Percentiles rank a stretch among this genome's conserved stretches.
These are phyloP conservation scores for Trichonephila clavata DNA, from an alignment of 1,140 invertebrate species.

Conservation along the genomic window DNA sequence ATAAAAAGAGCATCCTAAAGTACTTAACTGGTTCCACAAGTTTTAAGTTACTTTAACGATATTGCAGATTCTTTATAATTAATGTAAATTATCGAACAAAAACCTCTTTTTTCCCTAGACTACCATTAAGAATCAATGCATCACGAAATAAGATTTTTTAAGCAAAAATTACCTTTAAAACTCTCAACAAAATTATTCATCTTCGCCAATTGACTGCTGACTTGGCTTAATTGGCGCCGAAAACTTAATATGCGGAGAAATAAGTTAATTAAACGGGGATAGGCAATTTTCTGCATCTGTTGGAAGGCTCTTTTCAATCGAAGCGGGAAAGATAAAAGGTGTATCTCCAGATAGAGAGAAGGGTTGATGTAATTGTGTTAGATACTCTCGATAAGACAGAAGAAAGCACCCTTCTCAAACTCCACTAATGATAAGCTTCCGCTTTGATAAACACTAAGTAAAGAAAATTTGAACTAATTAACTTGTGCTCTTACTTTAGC, in stretches of 20 bases:
- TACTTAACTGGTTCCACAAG: too few species aligned
- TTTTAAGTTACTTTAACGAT: too few species aligned
- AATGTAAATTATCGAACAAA: too few species aligned
- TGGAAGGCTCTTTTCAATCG: background rate
- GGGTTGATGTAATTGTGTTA: conserved; percentile 25
- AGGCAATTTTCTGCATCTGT: conserved; percentile 19
- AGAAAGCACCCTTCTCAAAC: conserved; percentile 11
- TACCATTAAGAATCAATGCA: too few species aligned
- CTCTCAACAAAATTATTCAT: background rate
- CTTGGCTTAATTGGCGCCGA: background rate
- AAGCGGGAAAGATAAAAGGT: background rate
- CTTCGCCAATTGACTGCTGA: background rate
- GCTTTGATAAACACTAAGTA: conserved; percentile 15
- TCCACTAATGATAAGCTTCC: conserved; percentile 17
- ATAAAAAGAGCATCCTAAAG: too few species aligned
- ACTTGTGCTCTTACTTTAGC: background rate
- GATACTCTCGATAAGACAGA: background rate
- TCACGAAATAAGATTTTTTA: too few species aligned
- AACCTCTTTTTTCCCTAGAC: too few species aligned
- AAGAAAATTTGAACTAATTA: conserved; percentile 29
- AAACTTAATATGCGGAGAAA: conserved; percentile 27
- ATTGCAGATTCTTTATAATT: too few species aligned
- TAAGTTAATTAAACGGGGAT: conserved; percentile 16
- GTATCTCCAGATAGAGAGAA: background rate
- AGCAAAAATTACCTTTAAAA: background rate